Evolutionary conservation across 2,888 invertebrate species (phyloP), one percentile per base, ranked within the genome.

Genomic region (Craniophora ligustri): DNA sequence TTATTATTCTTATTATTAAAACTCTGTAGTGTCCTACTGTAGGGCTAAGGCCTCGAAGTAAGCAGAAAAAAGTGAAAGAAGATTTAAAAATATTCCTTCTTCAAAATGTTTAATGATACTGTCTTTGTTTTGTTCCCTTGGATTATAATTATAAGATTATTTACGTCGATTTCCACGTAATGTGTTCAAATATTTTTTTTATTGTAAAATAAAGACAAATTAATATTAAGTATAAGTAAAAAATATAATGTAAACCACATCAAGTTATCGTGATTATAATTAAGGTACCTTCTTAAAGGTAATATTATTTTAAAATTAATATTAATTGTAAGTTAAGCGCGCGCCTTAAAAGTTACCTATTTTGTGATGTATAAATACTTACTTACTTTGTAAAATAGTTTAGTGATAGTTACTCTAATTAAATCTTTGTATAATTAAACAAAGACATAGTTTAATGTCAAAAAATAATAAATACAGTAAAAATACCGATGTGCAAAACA

Each of bases 341-440:
- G 72, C 75, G 75, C 75, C 51, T 59, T 54, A 48, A 74, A 53
- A 66, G 72, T 73, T 73, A 73, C 72, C 72, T 73, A 72, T 54
- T 48, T 39, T 40, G 49, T 68, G 44, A 63, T 64, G 8, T 62
- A 62, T 36, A 36, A 3, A 19, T 13, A n/a, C n/a, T n/a, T n/a
- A n/a, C n/a, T n/a, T n/a, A n/a, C n/a, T n/a, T n/a, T n/a, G n/a
- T n/a, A n/a, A n/a, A n/a, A n/a, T n/a, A n/a, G n/a, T n/a, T n/a
- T n/a, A n/a, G n/a, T n/a, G n/a, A n/a, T n/a, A n/a, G n/a, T n/a
- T n/a, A n/a, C n/a, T n/a, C n/a, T n/a, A n/a, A n/a, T n/a, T n/a
- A n/a, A n/a, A n/a, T n/a, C n/a, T n/a, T n/a, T n/a, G n/a, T n/a
- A n/a, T n/a, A n/a, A n/a, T n/a, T n/a, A n/a, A n/a, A n/a, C n/a